A percentile compares a stretch with the other conserved stretches of the same genome.
Conservation (phyloP, 2,888 invertebrate genomes). For the Drosophila putrida region DNA sequence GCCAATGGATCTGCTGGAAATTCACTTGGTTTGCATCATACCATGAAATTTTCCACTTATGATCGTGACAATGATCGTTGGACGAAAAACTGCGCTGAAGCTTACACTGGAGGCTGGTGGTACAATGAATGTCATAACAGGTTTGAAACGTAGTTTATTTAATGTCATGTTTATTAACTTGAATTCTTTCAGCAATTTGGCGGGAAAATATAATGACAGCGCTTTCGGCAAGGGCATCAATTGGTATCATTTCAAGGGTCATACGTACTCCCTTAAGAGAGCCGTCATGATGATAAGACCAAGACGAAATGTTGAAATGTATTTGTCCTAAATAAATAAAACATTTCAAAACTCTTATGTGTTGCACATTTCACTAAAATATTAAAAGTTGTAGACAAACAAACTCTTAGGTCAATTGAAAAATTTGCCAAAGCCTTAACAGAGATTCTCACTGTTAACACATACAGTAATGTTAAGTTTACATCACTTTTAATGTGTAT, state of each 20-base stretch:
- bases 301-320: not conserved
- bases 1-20: not conserved
- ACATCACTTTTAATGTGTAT: no score
- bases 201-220: not conserved
- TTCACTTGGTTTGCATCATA: not conserved
- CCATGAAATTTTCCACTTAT: not conserved
- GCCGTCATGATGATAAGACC: constrained; percentile 1
- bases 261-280: constrained; percentile 5
- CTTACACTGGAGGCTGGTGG: constrained; percentile 1
- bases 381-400: no score
- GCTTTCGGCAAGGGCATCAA: not conserved
- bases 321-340: not conserved
- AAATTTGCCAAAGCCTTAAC: no score
- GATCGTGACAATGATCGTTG: constrained; percentile 6
- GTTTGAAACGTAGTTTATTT: not conserved
- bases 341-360: no score
- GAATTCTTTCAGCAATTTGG: not conserved
- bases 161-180: not conserved
- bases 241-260: constrained; percentile 4
- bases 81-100: not conserved
- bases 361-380: no score
- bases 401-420: no score
- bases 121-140: constrained; percentile 5
- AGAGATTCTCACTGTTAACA: no score
- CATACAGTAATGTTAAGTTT: no score